Percentiles rank a stretch among this genome's conserved stretches.
Conservation (phyloP, 1,140 invertebrate genomes). For the Gonioctena quinquepunctata region DNA sequence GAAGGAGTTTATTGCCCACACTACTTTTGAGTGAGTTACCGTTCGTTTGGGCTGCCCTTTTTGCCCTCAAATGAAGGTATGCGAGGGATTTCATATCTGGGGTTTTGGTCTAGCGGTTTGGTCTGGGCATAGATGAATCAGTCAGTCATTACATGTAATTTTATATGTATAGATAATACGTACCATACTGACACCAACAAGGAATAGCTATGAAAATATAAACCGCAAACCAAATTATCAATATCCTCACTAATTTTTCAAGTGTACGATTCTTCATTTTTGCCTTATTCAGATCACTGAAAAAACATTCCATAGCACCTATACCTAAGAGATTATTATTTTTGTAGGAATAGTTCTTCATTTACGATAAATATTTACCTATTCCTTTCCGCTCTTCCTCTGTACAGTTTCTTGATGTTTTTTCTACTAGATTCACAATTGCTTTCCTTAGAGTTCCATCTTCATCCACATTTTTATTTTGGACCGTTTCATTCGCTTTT, state of each 20-base stretch:
- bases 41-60: too few relatives aligned
- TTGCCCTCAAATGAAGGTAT: too few relatives aligned
- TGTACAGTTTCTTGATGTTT: slow-evolving; percentile 47
- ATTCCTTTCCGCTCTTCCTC: slow-evolving; percentile 47
- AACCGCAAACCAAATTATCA: slow-evolving; percentile 45
- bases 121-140: too few relatives aligned
- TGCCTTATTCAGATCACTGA: slow-evolving; percentile 36
- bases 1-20: too few relatives aligned
- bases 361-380: slow-evolving; percentile 32
- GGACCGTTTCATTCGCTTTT: slow-evolving; percentile 39
- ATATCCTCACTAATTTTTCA: slow-evolving; percentile 34
- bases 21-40: too few relatives aligned
- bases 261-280: slow-evolving; percentile 27
- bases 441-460: slow-evolving; percentile 45
- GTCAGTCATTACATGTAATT: too few relatives aligned
- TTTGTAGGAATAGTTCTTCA: not conserved
- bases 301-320: slow-evolving; percentile 40
- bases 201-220: slow-evolving; percentile 50
- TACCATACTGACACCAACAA: slow-evolving; percentile 51
- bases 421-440: slow-evolving; percentile 35
- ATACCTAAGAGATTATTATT: slow-evolving; percentile 41
- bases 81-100: too few relatives aligned
- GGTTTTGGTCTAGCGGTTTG: too few relatives aligned
- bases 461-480: slow-evolving; percentile 47
- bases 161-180: too few relatives aligned